Percentiles rank a stretch among this genome's conserved stretches.
Evolutionary conservation across 2,113 vertebrate species (phyloP).

Genomic region (Pleuronectes platessa): DNA sequence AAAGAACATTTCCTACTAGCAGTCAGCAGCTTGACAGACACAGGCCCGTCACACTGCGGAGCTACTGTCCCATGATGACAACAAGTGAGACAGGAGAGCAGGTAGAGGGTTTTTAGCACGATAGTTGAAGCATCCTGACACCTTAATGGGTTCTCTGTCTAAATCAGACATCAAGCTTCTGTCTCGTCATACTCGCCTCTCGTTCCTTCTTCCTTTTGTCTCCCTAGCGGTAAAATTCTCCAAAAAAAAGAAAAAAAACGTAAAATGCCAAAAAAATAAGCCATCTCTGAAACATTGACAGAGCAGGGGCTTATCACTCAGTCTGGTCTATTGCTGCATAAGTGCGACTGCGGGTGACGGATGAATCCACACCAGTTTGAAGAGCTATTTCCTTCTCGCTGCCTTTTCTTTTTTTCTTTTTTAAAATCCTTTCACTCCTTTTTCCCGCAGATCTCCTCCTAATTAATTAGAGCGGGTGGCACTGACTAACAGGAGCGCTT

Average conservation of each 20-base stretch:
- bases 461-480: conserved; percentile 69
- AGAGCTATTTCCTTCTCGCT: conserved; percentile 39
- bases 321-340: conserved; percentile 6
- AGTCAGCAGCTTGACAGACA: background rate
- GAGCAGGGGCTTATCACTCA: conserved; percentile 24
- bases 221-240: background rate
- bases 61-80: background rate
- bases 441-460: conserved; percentile 57
- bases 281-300: conserved; percentile 4
- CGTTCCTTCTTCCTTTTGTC: background rate
- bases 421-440: conserved; percentile 28
- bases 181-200: background rate
- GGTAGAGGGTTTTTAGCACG: background rate
- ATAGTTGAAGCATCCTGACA: background rate
- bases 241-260: background rate
- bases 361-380: conserved; percentile 38
- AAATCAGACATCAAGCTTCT: background rate
- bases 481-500: conserved; percentile 55
- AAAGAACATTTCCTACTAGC: background rate
- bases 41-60: background rate
- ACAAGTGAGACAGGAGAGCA: background rate
- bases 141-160: background rate
- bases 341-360: conserved; percentile 40
- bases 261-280: conserved; percentile 9
- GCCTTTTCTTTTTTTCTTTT: conserved; percentile 20